Base-by-base conservation (phyloP, 2,888 invertebrate genomes). In the Drosophila eohydei region DNA sequence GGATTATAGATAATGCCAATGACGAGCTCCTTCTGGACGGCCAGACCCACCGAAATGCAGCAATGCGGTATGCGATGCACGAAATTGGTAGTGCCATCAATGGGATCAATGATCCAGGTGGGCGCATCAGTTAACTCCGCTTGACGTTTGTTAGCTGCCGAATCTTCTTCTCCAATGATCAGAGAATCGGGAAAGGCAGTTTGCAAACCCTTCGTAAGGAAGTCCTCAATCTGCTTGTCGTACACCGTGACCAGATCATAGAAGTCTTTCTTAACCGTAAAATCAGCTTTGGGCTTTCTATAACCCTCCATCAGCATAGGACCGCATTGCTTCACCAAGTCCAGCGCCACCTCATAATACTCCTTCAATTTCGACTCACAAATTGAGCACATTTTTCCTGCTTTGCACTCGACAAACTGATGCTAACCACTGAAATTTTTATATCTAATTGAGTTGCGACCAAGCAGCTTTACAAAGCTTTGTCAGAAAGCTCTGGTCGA, bases 1-100 rank as follows among this genome's bases (percentile, higher is more conserved):
- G 97, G 97, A 93, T 96, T 96, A 91, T 95, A 97, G 52, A 97
- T 94, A 61, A 97, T 94, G 41, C 96, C 97, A 68, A 96, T 90
- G 2, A 94, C 94, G 41, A 95, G 91, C 83, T 94, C 93, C 82
- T 95, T 95, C 44, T 94, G 93, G 26, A 95, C 91, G 1, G 93
- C 90, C 50, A 95, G 88, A 36, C 94, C 97, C 48, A 97, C 94
- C 0, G 96, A 96, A 68, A 97, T 95, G 83, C 95, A 95, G 55
- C 94, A 94, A 69, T 95, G 94, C 5, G 96, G 96, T 88, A 96
- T 95, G 40, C 94, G 94, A 83, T 95, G 94, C 12, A 97, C 95
- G 91, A 97, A 97, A 93, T 98, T 98, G 52, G 95, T 95, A 4
- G 97, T 98, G 34, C 97, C 97, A 93, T 98, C 97, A 58, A 98